Percentiles rank a stretch among this genome's conserved stretches.
Conservation (phyloP, 2,113 vertebrate genomes). For the Numida meleagris region DNA sequence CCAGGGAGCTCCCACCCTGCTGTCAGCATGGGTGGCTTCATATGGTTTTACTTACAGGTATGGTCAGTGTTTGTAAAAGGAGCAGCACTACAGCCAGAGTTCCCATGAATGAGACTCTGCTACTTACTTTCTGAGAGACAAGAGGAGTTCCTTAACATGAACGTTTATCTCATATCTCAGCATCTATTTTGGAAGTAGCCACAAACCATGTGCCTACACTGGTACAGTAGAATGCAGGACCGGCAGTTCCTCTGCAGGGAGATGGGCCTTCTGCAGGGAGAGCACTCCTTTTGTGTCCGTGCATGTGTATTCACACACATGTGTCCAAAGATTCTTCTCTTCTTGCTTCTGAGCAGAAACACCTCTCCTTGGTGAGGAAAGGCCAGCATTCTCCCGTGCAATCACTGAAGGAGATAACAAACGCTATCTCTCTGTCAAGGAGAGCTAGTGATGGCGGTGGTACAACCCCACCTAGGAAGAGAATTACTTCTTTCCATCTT, state of each 20-base stretch:
- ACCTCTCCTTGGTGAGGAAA: background rate
- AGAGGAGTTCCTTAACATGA: background rate
- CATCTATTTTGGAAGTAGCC: background rate
- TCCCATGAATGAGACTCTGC: background rate
- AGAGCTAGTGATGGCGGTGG: background rate
- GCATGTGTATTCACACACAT: background rate
- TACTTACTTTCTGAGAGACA: background rate
- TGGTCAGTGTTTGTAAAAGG: background rate
- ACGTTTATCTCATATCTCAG: background rate
- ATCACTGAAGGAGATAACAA: background rate
- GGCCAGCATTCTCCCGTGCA: background rate
- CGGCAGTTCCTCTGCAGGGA: background rate
- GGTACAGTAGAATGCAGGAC: rapidly evolving
- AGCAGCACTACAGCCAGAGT: background rate
- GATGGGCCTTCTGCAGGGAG: background rate
- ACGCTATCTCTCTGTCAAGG: background rate
- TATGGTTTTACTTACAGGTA: background rate
- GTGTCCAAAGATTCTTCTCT: background rate
- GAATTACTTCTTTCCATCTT: background rate
- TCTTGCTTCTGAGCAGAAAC: background rate
- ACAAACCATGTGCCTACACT: background rate
- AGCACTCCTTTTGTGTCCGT: background rate
- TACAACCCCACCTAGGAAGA: background rate
- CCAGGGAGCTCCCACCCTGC: background rate
- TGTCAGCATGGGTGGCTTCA: background rate